Base-by-base conservation (phyloP, 2,888 invertebrate species). In the Caenorhabditis sp. region DNA sequence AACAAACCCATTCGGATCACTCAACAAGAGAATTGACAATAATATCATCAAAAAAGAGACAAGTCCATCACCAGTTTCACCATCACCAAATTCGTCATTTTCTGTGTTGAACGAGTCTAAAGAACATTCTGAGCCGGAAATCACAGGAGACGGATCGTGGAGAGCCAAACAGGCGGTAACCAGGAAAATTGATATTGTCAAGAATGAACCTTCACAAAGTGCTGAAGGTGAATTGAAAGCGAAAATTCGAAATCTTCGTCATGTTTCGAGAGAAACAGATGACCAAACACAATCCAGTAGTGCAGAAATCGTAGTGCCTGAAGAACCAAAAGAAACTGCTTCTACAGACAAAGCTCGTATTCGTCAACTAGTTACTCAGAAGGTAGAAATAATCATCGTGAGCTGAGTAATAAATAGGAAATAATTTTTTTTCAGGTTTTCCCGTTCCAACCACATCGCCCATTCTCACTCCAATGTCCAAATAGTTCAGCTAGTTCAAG, bases 391-490 rank as follows among this genome's bases (percentile, higher is more conserved):
- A n/a, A n/a, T n/a, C n/a, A n/a, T n/a, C n/a, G n/a, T n/a, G n/a
- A n/a, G n/a, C n/a, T n/a, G n/a, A n/a, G n/a, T n/a, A n/a, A n/a
- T 31, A 31, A 31, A 31, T 4, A 7, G 5, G 7, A 57, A 31
- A 31, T 27, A 2, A 17, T 49, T 31, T 26, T 10, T 14, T 66
- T 77, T 60, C 43, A 80, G 80, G 84, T 87, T 17, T 85, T 84
- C 26, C 87, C 87, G 1, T 76, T 87, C 23, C 87, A 85, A 71
- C 87, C 85, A 61, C 86, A 87, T 67, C 83, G 85, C 2, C 86
- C 87, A 12, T 84, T 87, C 68, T 85, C 84, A 10, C 76, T 83
- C 10, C 86, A 85, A 60, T 71, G 66, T 14, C 66, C 70, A 20
- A 73, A 72, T 20, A 72, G 67, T 54, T 72, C 72, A 7, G 67